Base-by-base conservation (phyloP, 1,140 invertebrate genomes). In the Eciton burchellii region DNA sequence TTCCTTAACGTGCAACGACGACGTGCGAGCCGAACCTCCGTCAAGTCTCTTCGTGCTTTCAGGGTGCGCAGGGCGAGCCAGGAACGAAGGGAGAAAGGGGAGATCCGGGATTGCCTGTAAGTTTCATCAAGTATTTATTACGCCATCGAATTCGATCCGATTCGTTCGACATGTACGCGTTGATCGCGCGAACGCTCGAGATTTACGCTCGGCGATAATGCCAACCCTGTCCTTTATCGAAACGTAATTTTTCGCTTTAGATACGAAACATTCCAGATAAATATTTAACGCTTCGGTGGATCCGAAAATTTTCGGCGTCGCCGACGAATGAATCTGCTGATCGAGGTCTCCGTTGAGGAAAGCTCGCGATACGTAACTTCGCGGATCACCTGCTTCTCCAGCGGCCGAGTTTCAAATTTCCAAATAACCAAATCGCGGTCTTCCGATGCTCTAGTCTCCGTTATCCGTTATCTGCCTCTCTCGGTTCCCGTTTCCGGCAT, bases 41-140 rank as follows among this genome's bases (percentile, higher is more conserved):
- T 87, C 68, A 87, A 76, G 52, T 62, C 60, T 72, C 60, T 86
- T 88, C 81, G 49, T 93, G 90, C 89, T 94, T 94, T 82, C 95
- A 98, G 97, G 98, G 98, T 86, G 97, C 97, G 82, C 97, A 98
- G 94, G 98, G 98, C 81, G 97, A 98, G 93, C 97, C 97, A 49
- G 98, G 98, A 77, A 96, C 95, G 86, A 98, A 98, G 94, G 98
- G 98, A 82, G 98, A 98, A 94, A 95, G 97, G 82, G 98, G 98
- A 59, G 98, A 98, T 94, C 97, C 97, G 74, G 98, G 98, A 89
- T 94, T 98, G 92, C 97, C 97, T 91, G 98, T 98, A 96, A 95
- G 97, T 24, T 63, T 63, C 11, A 81, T 81, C 79, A 81, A 79
- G 35, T 70, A 70, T 70, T 79, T 70, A 62, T 76, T 43, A 35